Percentiles rank a stretch among this genome's conserved stretches.
Evolutionary conservation across 2,888 invertebrate genomes (phyloP).

Genomic region (Luperina testacea): DNA sequence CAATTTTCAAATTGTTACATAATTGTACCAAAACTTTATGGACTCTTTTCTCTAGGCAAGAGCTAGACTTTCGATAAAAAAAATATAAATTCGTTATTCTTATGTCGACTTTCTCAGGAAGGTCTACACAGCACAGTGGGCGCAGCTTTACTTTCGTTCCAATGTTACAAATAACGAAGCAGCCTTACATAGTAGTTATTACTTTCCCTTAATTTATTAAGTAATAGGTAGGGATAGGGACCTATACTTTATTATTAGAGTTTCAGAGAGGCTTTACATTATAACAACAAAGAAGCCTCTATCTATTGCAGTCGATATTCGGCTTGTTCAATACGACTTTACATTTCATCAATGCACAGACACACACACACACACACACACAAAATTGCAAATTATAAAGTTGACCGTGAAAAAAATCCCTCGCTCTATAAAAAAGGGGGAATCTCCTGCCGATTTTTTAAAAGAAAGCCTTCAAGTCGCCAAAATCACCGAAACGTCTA

Average conservation of each 20-base stretch:
- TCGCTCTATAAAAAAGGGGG: neutral
- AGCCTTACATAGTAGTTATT: conserved; percentile 7
- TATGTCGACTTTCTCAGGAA: neutral
- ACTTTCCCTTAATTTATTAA: neutral
- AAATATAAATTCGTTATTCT: neutral
- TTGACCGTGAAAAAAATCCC: neutral
- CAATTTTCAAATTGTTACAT: too few relatives aligned
- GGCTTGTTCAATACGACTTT: neutral
- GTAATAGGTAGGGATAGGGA: neutral
- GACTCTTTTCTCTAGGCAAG: neutral
- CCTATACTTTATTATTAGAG: neutral
- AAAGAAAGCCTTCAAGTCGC: conserved; percentile 39
- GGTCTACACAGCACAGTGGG: too few relatives aligned
- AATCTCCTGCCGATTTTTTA: neutral
- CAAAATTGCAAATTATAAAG: neutral
- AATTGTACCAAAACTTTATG: neutral
- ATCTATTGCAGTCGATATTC: neutral
- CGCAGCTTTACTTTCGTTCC: conserved; percentile 12
- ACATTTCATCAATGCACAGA: neutral
- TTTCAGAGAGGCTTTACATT: neutral
- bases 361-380: neutral
- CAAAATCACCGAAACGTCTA: conserved; percentile 68
- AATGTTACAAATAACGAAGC: conserved; percentile 14
- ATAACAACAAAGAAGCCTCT: neutral
- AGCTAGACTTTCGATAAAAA: neutral